phyloP scores from a whole-genome alignment of 2,797 vertebrate genomes.

The Falco berigora region DNA sequence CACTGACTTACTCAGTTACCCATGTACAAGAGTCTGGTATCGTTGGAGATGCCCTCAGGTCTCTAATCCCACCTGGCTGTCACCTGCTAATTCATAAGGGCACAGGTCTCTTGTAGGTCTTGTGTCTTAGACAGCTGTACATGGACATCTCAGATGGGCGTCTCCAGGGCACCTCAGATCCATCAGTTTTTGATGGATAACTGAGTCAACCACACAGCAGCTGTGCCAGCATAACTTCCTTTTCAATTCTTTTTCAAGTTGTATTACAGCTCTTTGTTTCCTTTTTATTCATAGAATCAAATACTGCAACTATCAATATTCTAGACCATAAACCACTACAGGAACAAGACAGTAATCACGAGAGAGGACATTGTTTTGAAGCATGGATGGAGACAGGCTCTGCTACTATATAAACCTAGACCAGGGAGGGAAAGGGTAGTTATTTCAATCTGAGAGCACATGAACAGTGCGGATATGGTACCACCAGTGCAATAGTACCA shows the following conservation, averaged over 20 bases:
- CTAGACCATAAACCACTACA: neutral
- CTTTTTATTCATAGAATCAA: neutral
- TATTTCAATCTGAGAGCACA: neutral
- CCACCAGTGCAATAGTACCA: constrained; percentile 2
- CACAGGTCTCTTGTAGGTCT: neutral
- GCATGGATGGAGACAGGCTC: neutral
- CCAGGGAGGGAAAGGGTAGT: neutral
- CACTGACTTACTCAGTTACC: neutral
- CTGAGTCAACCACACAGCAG: neutral
- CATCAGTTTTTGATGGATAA: neutral
- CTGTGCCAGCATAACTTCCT: neutral
- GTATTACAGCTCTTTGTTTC: neutral
- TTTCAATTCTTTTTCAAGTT: neutral
- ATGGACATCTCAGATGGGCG: neutral
- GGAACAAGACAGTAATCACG: neutral
- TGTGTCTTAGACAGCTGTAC: neutral
- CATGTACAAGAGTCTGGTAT: neutral
- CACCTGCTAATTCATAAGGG: neutral
- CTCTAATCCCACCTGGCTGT: too few species aligned
- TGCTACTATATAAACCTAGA: neutral
- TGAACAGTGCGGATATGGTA: neutral
- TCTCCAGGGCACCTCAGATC: neutral
- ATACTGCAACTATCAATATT: neutral
- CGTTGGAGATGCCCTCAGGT: neutral
- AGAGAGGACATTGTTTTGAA: neutral